Conservation (phyloP, 2,113 vertebrate genomes). For the Lontra canadensis region DNA sequence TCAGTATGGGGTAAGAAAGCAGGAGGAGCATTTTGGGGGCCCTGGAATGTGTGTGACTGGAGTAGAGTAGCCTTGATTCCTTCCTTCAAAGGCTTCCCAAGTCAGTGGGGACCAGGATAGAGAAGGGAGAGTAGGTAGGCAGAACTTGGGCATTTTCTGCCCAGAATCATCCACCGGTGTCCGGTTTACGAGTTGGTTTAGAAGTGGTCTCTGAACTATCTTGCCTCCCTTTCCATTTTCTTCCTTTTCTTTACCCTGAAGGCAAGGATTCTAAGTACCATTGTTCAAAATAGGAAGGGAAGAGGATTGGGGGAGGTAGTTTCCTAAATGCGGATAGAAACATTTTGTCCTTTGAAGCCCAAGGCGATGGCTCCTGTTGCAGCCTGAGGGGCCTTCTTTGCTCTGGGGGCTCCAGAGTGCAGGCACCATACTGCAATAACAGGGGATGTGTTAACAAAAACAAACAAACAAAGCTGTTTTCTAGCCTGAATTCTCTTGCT, state of each 20-base stretch:
- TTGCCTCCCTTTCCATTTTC: neutral
- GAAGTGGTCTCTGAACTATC: neutral
- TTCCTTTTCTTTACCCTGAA: neutral
- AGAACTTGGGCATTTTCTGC: neutral
- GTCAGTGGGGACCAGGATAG: neutral
- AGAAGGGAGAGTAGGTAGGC: neutral
- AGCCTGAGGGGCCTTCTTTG: neutral
- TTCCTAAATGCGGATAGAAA: constrained; percentile 19
- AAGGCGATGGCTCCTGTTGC: neutral
- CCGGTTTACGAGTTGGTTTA: neutral
- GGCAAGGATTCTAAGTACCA: constrained; percentile 6
- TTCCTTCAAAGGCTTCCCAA: neutral
- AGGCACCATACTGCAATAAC: neutral
- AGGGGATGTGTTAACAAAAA: neutral
- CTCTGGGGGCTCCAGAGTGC: neutral
- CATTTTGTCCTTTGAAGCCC: constrained; percentile 2
- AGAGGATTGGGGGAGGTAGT: neutral
- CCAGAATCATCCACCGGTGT: neutral
- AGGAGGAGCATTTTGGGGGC: neutral
- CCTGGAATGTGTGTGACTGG: neutral
- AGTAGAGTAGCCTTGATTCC: neutral
- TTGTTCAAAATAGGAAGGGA: neutral
- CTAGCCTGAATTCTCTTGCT: neutral
- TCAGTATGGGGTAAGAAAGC: neutral
- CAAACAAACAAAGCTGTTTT: neutral